Percentiles rank a stretch among this genome's conserved stretches.
phyloP scores from a whole-genome alignment of 2,888 invertebrate species.

The Orgyia antiqua region DNA sequence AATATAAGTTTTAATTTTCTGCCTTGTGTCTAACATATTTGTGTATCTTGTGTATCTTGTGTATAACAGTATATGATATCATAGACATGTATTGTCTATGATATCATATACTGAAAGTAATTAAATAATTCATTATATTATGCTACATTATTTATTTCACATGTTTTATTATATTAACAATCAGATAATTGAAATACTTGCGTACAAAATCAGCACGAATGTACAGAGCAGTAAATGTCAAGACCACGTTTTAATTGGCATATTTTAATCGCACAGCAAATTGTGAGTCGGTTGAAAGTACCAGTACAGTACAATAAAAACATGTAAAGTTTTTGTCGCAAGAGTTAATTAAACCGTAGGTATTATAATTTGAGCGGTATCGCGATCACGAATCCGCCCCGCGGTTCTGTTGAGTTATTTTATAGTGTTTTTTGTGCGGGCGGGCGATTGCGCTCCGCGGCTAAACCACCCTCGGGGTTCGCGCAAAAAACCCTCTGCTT shows the following conservation, averaged over 20 bases:
- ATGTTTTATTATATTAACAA: too few relatives aligned
- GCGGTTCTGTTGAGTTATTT: conserved; percentile 71
- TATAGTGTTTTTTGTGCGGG: conserved; percentile 74
- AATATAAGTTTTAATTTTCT: too few relatives aligned
- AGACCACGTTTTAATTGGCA: conserved; percentile 26
- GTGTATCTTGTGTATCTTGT: too few relatives aligned
- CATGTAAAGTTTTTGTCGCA: conserved; percentile 50
- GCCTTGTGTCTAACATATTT: too few relatives aligned
- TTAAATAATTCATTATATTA: too few relatives aligned
- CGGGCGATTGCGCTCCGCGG: conserved; percentile 72
- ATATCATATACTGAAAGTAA: too few relatives aligned
- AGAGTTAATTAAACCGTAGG: conserved; percentile 64
- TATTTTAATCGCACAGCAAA: conserved; percentile 36
- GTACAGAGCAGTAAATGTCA: too few relatives aligned
- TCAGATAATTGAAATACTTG: too few relatives aligned
- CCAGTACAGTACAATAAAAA: conserved; percentile 34
- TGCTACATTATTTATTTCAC: too few relatives aligned
- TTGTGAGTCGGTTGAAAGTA: conserved; percentile 29
- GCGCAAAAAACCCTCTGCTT: conserved; percentile 75
- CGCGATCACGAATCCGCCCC: conserved; percentile 73
- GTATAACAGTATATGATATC: too few relatives aligned
- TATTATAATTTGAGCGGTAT: conserved; percentile 63
- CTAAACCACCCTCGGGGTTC: conserved; percentile 72
- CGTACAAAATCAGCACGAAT: too few relatives aligned
- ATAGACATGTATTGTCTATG: too few relatives aligned